Base-by-base conservation (phyloP, 2,888 invertebrate species). In the Malachius bipustulatus region DNA sequence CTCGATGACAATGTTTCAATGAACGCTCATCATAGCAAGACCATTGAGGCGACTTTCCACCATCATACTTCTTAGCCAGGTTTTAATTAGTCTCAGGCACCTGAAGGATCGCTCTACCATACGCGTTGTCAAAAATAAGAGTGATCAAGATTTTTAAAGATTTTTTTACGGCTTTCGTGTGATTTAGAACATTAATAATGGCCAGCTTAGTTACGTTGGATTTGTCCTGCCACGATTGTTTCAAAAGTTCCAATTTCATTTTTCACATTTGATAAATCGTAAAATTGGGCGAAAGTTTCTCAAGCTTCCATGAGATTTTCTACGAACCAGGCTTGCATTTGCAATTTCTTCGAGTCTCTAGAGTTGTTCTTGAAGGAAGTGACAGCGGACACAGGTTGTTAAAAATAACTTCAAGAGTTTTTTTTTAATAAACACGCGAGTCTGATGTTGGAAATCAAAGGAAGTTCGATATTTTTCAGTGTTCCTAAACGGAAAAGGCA, bases 111-210 rank as follows among this genome's bases (percentile, higher is more conserved):
- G 9, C 11, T 31, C 15, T 14, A 31, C 31, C 8, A 15, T 31
- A 31, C 8, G 15, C 6, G 31, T 31, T 14, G 31, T 40, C 35
- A 37, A 45, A 15, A 39, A 39, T 14, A 43, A 30, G n/a, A 36
- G 41, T 33, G 24, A 41, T 37, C 28, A 38, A 37, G 27, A 39
- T 16, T 6, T 38, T 37, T 14, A 30, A 47, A 19, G 24, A 6
- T 8, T 19, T 19, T 8, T n/a, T n/a, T n/a, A 19, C 6, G 24
- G n/a, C 24, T 19, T 19, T 19, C 24, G 6, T 19, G 24, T 19
- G 6, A 8, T 19, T 19, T 19, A 19, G 34, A 38, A 40, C 38
- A 37, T 30, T 4, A 35, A 35, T 30, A 34, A 35, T 30, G 14
- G 2, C 16, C 2, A 34, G 35, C 11, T 33, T 13, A 11, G 35